These are phyloP conservation scores for Xylota segnis DNA, from an alignment of 2,888 invertebrate species.

Conservation along the genomic window DNA sequence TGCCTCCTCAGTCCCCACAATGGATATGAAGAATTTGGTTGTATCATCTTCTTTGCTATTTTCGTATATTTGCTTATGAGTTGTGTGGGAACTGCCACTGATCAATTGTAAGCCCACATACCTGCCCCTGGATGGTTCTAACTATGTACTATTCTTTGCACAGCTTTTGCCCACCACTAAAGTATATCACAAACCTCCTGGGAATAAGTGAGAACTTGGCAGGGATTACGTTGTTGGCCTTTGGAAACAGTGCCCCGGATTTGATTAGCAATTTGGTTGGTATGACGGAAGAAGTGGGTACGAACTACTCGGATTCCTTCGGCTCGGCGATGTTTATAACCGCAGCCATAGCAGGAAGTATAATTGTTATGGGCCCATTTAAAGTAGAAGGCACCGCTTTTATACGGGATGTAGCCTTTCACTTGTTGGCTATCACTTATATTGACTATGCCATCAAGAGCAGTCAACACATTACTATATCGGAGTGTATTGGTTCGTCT, in stretches of 20 bases:
- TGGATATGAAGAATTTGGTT: slow-evolving; percentile 63
- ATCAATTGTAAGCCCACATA: slow-evolving; percentile 86
- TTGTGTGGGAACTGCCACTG: slow-evolving; percentile 86
- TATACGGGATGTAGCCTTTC: slow-evolving; percentile 79
- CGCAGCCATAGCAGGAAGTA: slow-evolving; percentile 86
- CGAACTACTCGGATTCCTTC: slow-evolving; percentile 84
- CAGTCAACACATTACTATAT: slow-evolving; percentile 71
- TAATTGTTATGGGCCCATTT: slow-evolving; percentile 86
- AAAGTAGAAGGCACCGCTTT: slow-evolving; percentile 77
- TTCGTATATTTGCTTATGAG: slow-evolving; percentile 84
- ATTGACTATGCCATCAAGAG: slow-evolving; percentile 77
- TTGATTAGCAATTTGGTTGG: slow-evolving; percentile 87
- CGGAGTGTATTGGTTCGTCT: slow-evolving; percentile 75
- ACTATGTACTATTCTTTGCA: slow-evolving; percentile 34
- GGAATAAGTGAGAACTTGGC: slow-evolving; percentile 86
- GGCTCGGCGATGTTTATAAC: slow-evolving; percentile 88
- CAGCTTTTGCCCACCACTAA: slow-evolving; percentile 86
- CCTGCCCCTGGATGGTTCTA: background rate
- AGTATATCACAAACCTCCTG: slow-evolving; percentile 84
- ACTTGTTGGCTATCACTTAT: slow-evolving; percentile 77
- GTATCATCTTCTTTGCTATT: slow-evolving; percentile 67
- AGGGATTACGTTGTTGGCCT: slow-evolving; percentile 89
- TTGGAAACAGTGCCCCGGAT: slow-evolving; percentile 90
- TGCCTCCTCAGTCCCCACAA: slow-evolving; percentile 80
- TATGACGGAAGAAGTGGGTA: slow-evolving; percentile 82